These are phyloP conservation scores for Dreissena rostriformis DNA, from an alignment of 1,140 invertebrate species.

Conservation along the genomic window DNA sequence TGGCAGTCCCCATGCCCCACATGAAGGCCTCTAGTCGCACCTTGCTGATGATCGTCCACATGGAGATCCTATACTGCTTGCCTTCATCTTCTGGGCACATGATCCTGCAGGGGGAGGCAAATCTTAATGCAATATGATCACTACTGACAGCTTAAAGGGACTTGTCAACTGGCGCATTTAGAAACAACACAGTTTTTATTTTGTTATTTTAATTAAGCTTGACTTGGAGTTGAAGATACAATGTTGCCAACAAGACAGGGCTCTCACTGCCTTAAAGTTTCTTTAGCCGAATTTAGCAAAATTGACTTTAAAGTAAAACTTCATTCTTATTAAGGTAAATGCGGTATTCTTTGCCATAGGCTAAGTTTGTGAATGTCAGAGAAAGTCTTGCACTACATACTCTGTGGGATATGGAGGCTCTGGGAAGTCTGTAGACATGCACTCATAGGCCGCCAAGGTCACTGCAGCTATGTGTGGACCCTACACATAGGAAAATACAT, in stretches of 20 bases:
- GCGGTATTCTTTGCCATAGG: too few species aligned
- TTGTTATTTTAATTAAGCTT: too few species aligned
- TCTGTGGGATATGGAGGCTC: conserved; percentile 86
- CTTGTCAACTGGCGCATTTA: not conserved
- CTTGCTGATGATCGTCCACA: conserved; percentile 96
- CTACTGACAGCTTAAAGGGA: not conserved
- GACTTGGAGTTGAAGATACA: too few species aligned
- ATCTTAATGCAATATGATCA: not conserved
- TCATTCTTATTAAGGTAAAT: too few species aligned
- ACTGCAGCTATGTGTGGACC: conserved; percentile 88
- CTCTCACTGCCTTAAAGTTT: too few species aligned
- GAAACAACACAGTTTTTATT: too few species aligned
- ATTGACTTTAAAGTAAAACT: too few species aligned
- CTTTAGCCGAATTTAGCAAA: too few species aligned
- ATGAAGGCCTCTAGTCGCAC: conserved; percentile 98
- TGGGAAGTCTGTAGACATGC: conserved; percentile 96
- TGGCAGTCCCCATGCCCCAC: conserved; percentile 98
- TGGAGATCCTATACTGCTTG: conserved; percentile 76
- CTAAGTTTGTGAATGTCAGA: too few species aligned
- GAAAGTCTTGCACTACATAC: conserved; percentile 68
- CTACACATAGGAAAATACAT: conserved; percentile 70
- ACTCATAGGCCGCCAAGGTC: conserved; percentile 99
- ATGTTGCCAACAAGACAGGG: too few species aligned
- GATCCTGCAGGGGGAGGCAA: conserved; percentile 75
- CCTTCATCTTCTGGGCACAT: conserved; percentile 79